phyloP scores from a whole-genome alignment of 2,888 invertebrate genomes.

The Acleris cristana region DNA sequence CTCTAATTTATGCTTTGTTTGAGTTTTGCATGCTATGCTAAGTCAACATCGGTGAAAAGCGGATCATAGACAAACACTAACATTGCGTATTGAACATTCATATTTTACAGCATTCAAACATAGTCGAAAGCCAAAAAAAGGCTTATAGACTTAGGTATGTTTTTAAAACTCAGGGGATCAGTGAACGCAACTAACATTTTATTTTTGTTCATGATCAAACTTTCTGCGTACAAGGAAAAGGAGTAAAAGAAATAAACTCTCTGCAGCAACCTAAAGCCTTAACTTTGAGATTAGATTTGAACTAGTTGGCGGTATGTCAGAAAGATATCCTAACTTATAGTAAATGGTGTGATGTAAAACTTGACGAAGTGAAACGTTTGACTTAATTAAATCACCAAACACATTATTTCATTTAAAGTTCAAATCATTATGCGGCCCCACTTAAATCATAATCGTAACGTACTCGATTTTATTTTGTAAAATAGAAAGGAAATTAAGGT shows the following conservation, averaged over 20 bases:
- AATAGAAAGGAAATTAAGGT: not conserved
- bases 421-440: no score
- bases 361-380: no score
- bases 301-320: conserved; percentile 19
- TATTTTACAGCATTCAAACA: not conserved
- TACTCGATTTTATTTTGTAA: no score
- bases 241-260: conserved; percentile 25
- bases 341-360: conserved; percentile 4
- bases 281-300: conserved; percentile 32
- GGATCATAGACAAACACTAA: conserved; percentile 5
- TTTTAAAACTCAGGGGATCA: conserved; percentile 9
- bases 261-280: conserved; percentile 21
- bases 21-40: conserved; percentile 12
- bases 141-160: not conserved
- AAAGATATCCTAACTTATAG: conserved; percentile 7
- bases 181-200: conserved; percentile 2
- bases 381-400: no score
- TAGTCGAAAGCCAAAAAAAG: not conserved
- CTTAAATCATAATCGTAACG: no score
- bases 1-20: conserved; percentile 32
- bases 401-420: no score
- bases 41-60: conserved; percentile 24
- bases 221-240: conserved; percentile 22
- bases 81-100: conserved; percentile 1
- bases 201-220: conserved; percentile 30